Conservation (phyloP, 1,140 invertebrate genomes). For the Drosophila pseudoananassae region DNA sequence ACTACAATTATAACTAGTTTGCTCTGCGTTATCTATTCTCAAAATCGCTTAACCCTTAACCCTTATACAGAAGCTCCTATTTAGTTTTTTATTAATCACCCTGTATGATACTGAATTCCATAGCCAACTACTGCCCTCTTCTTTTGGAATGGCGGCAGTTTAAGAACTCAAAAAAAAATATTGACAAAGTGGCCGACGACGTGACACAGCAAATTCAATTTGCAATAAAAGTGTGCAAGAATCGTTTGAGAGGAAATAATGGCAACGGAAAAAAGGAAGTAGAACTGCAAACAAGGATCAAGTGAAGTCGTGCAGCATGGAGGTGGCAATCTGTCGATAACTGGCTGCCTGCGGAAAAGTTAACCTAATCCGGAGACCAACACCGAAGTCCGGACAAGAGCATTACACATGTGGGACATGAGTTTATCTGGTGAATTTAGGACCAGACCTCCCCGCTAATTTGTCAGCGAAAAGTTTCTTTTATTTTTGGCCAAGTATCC, state of each 20-base stretch:
- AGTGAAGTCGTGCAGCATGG: constrained; percentile 32
- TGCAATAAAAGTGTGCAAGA: constrained; percentile 67
- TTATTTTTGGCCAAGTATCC: constrained; percentile 2
- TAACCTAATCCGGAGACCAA: constrained; percentile 38
- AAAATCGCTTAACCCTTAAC: too few species aligned
- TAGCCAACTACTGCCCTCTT: neutral
- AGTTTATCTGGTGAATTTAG: constrained; percentile 31
- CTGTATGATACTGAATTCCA: constrained; percentile 27
- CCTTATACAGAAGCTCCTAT: too few species aligned
- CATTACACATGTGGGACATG: constrained; percentile 55
- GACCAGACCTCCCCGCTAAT: constrained; percentile 21
- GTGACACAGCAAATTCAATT: constrained; percentile 77
- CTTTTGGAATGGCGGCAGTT: constrained; percentile 52
- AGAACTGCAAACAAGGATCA: constrained; percentile 41
- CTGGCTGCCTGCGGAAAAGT: constrained; percentile 25
- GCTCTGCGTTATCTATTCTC: too few species aligned
- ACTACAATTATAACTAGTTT: too few species aligned
- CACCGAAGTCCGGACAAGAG: constrained; percentile 8
- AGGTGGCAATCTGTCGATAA: constrained; percentile 49
- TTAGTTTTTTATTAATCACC: constrained; percentile 24
- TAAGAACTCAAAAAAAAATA: constrained; percentile 55
- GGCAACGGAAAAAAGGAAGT: neutral
- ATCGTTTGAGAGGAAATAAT: constrained; percentile 39
- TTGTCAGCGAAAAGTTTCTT: constrained; percentile 39
- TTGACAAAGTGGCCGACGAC: constrained; percentile 69